A percentile compares a stretch with the other conserved stretches of the same genome.
phyloP scores from a whole-genome alignment of 1,140 invertebrate species.

The Papilio xuthus region DNA sequence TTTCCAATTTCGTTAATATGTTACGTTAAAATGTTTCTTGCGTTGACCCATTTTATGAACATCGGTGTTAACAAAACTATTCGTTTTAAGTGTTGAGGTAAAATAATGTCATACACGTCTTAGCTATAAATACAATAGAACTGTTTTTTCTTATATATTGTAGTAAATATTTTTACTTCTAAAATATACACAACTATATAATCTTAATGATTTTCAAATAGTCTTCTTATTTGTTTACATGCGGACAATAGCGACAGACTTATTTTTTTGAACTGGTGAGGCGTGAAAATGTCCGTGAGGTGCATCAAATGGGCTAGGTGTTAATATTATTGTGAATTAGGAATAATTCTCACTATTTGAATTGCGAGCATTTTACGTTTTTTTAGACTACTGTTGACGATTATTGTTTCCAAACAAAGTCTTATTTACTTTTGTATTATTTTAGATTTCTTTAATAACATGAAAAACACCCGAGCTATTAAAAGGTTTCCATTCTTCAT shows the following conservation, averaged over 20 bases:
- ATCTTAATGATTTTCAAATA: not conserved
- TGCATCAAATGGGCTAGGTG: too few species aligned
- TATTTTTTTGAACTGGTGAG: too few species aligned
- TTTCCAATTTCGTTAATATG: conserved; percentile 18
- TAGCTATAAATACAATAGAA: conserved; percentile 8
- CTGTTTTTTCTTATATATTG: not conserved
- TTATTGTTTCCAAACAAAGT: too few species aligned
- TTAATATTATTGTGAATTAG: too few species aligned
- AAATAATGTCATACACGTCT: not conserved
- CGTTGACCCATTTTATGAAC: conserved; percentile 26
- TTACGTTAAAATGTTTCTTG: conserved; percentile 33
- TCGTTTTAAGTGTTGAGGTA: not conserved
- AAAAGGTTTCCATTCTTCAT: not conserved
- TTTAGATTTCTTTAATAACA: not conserved
- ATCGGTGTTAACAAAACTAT: conserved; percentile 34
- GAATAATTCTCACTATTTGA: too few species aligned
- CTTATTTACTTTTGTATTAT: not conserved
- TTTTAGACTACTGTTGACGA: too few species aligned
- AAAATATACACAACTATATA: not conserved
- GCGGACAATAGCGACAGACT: too few species aligned
- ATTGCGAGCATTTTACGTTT: too few species aligned
- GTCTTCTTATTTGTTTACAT: too few species aligned
- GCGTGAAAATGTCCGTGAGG: too few species aligned
- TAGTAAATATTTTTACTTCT: not conserved
- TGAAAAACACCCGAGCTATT: not conserved